These are phyloP conservation scores for Acanthosepion lycidas DNA, from an alignment of 2,888 invertebrate genomes.

Conservation along the genomic window DNA sequence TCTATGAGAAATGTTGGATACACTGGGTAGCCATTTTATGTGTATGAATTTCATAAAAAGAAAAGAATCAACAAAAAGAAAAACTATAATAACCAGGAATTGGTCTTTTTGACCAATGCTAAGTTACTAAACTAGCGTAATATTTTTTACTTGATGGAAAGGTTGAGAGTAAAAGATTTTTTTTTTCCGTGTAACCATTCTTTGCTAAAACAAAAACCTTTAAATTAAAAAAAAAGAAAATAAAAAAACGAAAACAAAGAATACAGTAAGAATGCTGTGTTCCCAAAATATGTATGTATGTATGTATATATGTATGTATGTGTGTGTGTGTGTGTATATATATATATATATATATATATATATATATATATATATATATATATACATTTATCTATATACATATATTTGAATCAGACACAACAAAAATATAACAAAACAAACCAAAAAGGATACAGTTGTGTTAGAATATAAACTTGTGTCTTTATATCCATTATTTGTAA, in stretches of 20 bases:
- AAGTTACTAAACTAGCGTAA: constrained; percentile 42
- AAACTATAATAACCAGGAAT: background rate
- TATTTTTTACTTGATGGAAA: constrained; percentile 46
- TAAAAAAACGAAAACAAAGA: background rate
- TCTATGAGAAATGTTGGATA: constrained; percentile 38
- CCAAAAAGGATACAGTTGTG: constrained; percentile 43
- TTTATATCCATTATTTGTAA: constrained; percentile 40
- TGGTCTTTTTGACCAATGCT: constrained; percentile 39
- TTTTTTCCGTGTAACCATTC: constrained; percentile 41
- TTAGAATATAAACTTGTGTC: constrained; percentile 47
- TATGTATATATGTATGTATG: background rate
- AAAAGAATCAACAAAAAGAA: background rate
- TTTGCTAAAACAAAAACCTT: constrained; percentile 35
- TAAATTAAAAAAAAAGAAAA: background rate
- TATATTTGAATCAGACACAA: constrained; percentile 39
- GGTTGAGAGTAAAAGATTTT: constrained; percentile 36
- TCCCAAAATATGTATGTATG: background rate
- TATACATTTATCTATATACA: background rate
- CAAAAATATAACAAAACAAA: constrained; percentile 39
- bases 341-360: background rate
- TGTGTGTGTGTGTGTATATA: background rate
- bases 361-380: constrained; percentile 24
- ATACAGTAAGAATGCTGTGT: background rate
- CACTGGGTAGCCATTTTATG: constrained; percentile 45
- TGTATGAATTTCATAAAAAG: constrained; percentile 37